A percentile compares a stretch with the other conserved stretches of the same genome.
Conservation (phyloP, 23 tunicate genomes). For the Phallusia fumigata region DNA sequence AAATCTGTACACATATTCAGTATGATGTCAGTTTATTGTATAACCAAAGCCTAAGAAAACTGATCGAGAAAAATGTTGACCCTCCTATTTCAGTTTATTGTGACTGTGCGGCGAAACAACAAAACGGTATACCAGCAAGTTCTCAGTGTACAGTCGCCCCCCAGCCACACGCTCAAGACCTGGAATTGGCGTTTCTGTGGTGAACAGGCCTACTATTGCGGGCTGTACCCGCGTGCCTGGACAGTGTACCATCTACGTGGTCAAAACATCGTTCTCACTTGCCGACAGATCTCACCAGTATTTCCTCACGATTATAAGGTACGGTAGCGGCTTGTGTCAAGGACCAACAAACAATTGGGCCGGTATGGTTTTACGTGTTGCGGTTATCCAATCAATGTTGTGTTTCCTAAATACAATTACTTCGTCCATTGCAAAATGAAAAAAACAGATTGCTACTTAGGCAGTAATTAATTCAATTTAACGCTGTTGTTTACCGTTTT, state of each 20-base stretch:
- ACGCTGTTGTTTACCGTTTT: no score
- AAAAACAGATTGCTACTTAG: no score
- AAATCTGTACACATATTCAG: no score
- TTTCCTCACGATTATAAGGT: conserved; percentile 91
- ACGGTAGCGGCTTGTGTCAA: background rate
- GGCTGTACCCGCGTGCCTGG: conserved; percentile 94
- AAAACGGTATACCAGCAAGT: conserved; percentile 72
- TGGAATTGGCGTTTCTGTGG: conserved; percentile 79
- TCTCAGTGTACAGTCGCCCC: conserved; percentile 35
- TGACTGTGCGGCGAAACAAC: conserved; percentile 50
- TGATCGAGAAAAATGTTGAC: no score
- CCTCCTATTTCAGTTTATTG: conserved; percentile 41
- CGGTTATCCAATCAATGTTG: no score
- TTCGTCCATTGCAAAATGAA: no score
- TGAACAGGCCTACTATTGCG: conserved; percentile 61
- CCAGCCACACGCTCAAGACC: conserved; percentile 14
- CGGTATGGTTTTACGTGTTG: no score
- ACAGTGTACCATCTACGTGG: conserved; percentile 69
- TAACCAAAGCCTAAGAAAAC: no score
- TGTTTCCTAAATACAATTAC: no score
- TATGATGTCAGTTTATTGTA: no score
- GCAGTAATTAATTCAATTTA: no score
- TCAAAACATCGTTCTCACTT: conserved; percentile 62
- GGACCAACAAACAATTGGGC: no score
- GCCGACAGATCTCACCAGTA: conserved; percentile 86